phyloP scores from a whole-genome alignment of 2,888 invertebrate genomes.

The Acronicta leporina region DNA sequence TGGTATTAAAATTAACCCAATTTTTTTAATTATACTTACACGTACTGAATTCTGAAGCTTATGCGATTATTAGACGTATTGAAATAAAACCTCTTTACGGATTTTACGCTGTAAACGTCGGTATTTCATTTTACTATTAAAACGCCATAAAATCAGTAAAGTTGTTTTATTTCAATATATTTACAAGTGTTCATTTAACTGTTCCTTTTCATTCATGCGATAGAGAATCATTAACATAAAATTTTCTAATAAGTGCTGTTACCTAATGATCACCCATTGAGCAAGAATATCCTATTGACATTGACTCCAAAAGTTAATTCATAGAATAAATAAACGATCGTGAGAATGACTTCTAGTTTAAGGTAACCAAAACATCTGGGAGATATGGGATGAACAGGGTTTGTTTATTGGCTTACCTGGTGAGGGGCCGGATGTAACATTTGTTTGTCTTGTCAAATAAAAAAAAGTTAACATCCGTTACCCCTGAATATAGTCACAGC shows the following conservation, averaged over 20 bases:
- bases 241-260: neutral
- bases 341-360: slow-evolving; percentile 36
- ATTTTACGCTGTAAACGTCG: too few relatives aligned
- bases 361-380: slow-evolving; percentile 40
- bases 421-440: slow-evolving; percentile 67
- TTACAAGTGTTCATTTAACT: too few relatives aligned
- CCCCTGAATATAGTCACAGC: neutral
- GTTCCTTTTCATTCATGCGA: too few relatives aligned
- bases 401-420: slow-evolving; percentile 69
- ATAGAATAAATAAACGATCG: slow-evolving; percentile 24
- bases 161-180: too few relatives aligned
- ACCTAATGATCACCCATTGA: neutral
- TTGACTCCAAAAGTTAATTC: slow-evolving; percentile 24
- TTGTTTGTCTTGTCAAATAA: slow-evolving; percentile 46
- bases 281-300: neutral
- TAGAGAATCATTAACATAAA: neutral
- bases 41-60: too few relatives aligned
- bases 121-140: too few relatives aligned
- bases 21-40: too few relatives aligned
- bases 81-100: too few relatives aligned
- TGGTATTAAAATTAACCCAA: too few relatives aligned
- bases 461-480: slow-evolving; percentile 1
- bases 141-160: too few relatives aligned
- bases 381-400: slow-evolving; percentile 40
- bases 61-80: too few relatives aligned